Percentiles rank a stretch among this genome's conserved stretches.
Conservation (phyloP, 2,888 invertebrate genomes). For the Cryptocephalus moraei region DNA sequence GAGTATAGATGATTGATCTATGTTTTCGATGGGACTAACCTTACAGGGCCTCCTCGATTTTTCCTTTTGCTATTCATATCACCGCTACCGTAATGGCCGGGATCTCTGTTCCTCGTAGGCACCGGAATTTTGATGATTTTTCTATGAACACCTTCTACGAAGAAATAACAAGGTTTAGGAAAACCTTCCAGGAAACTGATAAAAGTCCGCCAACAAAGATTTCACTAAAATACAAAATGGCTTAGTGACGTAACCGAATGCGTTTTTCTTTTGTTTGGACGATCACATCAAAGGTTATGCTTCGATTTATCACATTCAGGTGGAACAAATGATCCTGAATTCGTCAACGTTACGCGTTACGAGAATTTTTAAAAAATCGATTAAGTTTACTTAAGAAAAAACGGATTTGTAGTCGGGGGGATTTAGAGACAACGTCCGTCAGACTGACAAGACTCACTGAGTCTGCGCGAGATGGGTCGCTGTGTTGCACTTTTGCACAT, state of each 20-base stretch:
- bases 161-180: slow-evolving; percentile 26
- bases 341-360: slow-evolving; percentile 11
- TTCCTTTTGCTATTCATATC: slow-evolving; percentile 76
- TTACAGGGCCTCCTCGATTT: slow-evolving; percentile 68
- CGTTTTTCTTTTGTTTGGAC: slow-evolving; percentile 23
- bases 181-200: slow-evolving; percentile 19
- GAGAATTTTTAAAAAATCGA: slow-evolving; percentile 19
- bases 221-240: slow-evolving; percentile 36
- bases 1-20: no score
- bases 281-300: slow-evolving; percentile 15
- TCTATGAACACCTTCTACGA: slow-evolving; percentile 12
- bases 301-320: slow-evolving; percentile 13
- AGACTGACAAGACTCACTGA: slow-evolving; percentile 16
- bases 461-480: background rate
- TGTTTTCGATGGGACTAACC: slow-evolving; percentile 41
- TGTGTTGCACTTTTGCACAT: no score
- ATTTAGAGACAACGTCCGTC: slow-evolving; percentile 25
- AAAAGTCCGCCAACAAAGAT: slow-evolving; percentile 26
- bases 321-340: slow-evolving; percentile 13
- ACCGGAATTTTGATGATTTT: slow-evolving; percentile 67
- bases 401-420: slow-evolving; percentile 22
- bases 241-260: slow-evolving; percentile 37
- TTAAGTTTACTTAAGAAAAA: slow-evolving; percentile 21
- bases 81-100: slow-evolving; percentile 62
- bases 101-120: slow-evolving; percentile 73